Base-by-base conservation (phyloP, 2,888 invertebrate species). In the Eledone cirrhosa region DNA sequence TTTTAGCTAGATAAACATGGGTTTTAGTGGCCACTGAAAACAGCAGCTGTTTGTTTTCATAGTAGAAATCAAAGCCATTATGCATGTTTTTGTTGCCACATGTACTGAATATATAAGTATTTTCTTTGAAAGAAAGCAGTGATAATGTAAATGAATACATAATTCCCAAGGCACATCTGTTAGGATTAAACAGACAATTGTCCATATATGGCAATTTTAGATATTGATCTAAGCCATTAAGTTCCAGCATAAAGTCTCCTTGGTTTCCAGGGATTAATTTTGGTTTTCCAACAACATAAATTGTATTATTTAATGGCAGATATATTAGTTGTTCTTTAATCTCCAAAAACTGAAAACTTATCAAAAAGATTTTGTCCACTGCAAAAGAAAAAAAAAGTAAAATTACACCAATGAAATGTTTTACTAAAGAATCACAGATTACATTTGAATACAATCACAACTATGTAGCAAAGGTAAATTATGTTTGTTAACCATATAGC, bases 161-260 rank as follows among this genome's bases (percentile, higher is more conserved):
- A 14, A 82, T 78, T 19, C 82, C 82, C 0, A 80, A 53, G 16
- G 24, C 19, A 69, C 80, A 82, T n/a, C 27, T 27, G 22, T 80
- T 80, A 14, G 82, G 80, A 29, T 82, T 74, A 33, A 24, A 47
- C 1, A 80, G 31, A 63, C 81, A 81, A 22, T 22, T 19, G 19
- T 67, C 63, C 5, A 4, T 19, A 5, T 48, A 47, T 5, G 16
- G 3, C 24, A 79, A 14, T 19, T 27, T 27, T 22, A 82, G 77
- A 31, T 78, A 82, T 78, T 88, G 86, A 33, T 82, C 78, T 7
- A 59, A 33, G 19, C 87, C 88, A 79, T 85, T 82, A 47, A 89
- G 82, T 13, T 75, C 31, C 0, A 87, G 72, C 29, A 84, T 85
- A 14, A 79, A 22, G 11, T 87, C 87, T 11, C 87, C 87, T 24